Percentiles rank a stretch among this genome's conserved stretches.
Conservation (phyloP, 2,797 vertebrate species). For the Lepidocolaptes lacrymiger region DNA sequence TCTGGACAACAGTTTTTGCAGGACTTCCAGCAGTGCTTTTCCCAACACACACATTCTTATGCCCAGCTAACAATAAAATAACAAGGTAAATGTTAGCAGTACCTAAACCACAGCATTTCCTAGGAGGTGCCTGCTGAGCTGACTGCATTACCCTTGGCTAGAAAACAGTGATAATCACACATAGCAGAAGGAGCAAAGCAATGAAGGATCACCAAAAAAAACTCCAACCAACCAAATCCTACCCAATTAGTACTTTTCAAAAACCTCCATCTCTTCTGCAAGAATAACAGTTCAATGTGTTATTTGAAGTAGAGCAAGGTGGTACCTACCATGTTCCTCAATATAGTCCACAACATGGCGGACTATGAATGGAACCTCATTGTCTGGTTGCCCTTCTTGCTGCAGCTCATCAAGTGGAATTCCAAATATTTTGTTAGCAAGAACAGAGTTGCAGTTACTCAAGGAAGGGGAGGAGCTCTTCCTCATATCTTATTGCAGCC, state of each 20-base stretch:
- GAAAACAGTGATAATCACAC: not conserved
- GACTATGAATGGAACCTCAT: conserved; percentile 94
- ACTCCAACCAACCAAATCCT: not conserved
- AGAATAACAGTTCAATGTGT: not conserved
- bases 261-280: not conserved
- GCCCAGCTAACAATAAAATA: not conserved
- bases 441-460: conserved; percentile 90
- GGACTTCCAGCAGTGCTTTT: not conserved
- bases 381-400: conserved; percentile 90
- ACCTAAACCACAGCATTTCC: not conserved
- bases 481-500: conserved; percentile 95
- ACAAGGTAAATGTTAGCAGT: not conserved
- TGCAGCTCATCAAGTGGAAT: conserved; percentile 96
- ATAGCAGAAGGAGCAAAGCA: not conserved
- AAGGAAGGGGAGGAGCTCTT: conserved; percentile 97
- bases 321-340: conserved; percentile 93
- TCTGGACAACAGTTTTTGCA: not conserved
- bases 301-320: conserved; percentile 12
- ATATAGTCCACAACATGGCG: conserved; percentile 97
- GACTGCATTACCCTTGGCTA: not conserved
- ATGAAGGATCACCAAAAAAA: not conserved
- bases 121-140: not conserved
- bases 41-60: not conserved
- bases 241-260: not conserved
- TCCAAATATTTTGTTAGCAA: conserved; percentile 93